Percentiles rank a stretch among this genome's conserved stretches.
phyloP scores from a whole-genome alignment of 2,888 invertebrate genomes.

The Neoitamus cyanurus region DNA sequence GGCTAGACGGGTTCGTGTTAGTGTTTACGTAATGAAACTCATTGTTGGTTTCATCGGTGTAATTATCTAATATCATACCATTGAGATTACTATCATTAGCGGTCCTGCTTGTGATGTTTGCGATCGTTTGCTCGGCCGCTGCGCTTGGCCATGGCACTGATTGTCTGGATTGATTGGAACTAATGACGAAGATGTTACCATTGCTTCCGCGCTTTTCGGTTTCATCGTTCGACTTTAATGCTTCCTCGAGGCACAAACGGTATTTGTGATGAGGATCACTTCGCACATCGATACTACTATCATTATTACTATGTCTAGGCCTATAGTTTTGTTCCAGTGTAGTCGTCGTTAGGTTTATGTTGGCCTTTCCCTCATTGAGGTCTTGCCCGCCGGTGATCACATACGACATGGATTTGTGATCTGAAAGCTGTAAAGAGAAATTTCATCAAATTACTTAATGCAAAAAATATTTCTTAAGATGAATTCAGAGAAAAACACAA shows the following conservation, averaged over 20 bases:
- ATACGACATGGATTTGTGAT: slow-evolving; percentile 22
- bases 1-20: slow-evolving; percentile 60
- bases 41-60: slow-evolving; percentile 45
- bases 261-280: slow-evolving; percentile 11
- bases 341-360: not conserved
- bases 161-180: slow-evolving; percentile 37
- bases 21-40: slow-evolving; percentile 58
- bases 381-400: not conserved
- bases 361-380: not conserved
- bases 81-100: slow-evolving; percentile 38
- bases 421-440: slow-evolving; percentile 22
- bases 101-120: slow-evolving; percentile 13
- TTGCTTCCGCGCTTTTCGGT: slow-evolving; percentile 24
- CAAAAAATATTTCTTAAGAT: not conserved
- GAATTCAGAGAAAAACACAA: not conserved
- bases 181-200: slow-evolving; percentile 36
- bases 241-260: slow-evolving; percentile 45
- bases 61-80: slow-evolving; percentile 50
- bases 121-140: slow-evolving; percentile 13
- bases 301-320: not conserved
- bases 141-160: slow-evolving; percentile 25
- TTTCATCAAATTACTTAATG: not conserved
- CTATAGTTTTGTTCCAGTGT: slow-evolving; percentile 14
- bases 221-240: slow-evolving; percentile 15
- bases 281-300: not conserved